Base-by-base conservation (phyloP, 2,797 vertebrate species). In the Epinephelus awoara region DNA sequence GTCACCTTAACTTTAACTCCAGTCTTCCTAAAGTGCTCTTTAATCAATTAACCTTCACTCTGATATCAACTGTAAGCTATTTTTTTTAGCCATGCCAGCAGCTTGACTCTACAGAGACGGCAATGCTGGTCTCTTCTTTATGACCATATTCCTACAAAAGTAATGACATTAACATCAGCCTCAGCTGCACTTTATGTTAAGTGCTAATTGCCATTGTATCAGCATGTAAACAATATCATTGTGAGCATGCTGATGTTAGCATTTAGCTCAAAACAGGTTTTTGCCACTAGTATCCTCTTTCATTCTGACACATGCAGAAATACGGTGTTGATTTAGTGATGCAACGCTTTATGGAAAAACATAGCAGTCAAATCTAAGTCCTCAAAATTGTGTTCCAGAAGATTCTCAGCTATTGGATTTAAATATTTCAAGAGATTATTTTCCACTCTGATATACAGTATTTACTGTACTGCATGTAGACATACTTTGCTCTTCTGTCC, bases 401-500 rank as follows among this genome's bases (percentile, higher is more conserved):
- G 47, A 27, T 42, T 42, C 13, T 54, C 52, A 25, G 21, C 6
- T 56, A 56, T 56, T 9, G 2, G 42, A 15, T 1, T 21, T 61
- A 3, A 61, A 23, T 23, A 34, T 21, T 54, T 6, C 25, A 42
- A 55, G 11, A 44, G 11, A 5, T 1, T n/a, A 38, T 13, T 6
- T 46, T 46, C 64, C 47, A 21, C 0, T 6, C 17, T 56, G 21
- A 34, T 34, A 8, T 47, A 18, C 9, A 57, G 38, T 19, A 25
- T 15, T 52, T 17, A 25, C 17, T 21, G 40, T 21, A 46, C 49
- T 54, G 49, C n/a, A 13, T 52, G 17, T 51, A 62, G 12, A 66
- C 50, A 25, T 38, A 25, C 29, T 54, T 55, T 57, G 46, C 54
- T 66, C 54, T 15, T 21, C 21, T 62, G 55, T 47, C 68, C 44